Evolutionary conservation across 2,113 vertebrate genomes (phyloP), one percentile per base, ranked within the genome.

Genomic region (Phrynocephalus versicolor): DNA sequence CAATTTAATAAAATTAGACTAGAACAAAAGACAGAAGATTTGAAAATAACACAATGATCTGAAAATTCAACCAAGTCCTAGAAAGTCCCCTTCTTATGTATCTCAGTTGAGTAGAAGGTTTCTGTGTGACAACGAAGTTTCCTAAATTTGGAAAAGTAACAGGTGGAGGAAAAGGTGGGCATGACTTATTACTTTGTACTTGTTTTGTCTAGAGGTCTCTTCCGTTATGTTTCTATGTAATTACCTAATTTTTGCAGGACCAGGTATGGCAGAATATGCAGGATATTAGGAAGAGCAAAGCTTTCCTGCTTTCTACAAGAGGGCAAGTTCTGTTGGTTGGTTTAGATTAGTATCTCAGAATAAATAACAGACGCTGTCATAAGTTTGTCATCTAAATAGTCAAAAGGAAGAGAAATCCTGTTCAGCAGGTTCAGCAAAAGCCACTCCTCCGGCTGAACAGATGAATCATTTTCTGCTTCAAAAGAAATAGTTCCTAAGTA

Each of bases 321-420:
- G 86, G 73, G 87, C 89, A 87, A 92, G 87, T 88, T 80, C 87
- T 0, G 0, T 92, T 90, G 92, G 93, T 91, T 91, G 87, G 93
- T 93, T 94, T 92, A 95, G 94, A 95, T 95, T 86, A 92, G 41
- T 92, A 94, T 93, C 93, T 93, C 88, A 92, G 37, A 93, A 92
- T 91, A 94, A 94, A 92, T 94, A 90, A 6, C 88, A 94, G 86
- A 91, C 90, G 91, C 90, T 92, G 87, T 92, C 90, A 93, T 92
- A 91, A 57, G 88, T 91, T 92, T 94, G 85, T 93, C 91, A 89
- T 94, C 93, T 93, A 91, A 91, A 91, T 90, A 92, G 27, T 64
- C 86, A 91, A 78, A 92, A 90, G 85, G 23, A 88, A 82, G 86
- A 82, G 91, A 94, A 95, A 95, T 95, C 93, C 92, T 88, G 95